phyloP scores from a whole-genome alignment of 2,113 vertebrate species.

The Ornithorhynchus anatinus region DNA sequence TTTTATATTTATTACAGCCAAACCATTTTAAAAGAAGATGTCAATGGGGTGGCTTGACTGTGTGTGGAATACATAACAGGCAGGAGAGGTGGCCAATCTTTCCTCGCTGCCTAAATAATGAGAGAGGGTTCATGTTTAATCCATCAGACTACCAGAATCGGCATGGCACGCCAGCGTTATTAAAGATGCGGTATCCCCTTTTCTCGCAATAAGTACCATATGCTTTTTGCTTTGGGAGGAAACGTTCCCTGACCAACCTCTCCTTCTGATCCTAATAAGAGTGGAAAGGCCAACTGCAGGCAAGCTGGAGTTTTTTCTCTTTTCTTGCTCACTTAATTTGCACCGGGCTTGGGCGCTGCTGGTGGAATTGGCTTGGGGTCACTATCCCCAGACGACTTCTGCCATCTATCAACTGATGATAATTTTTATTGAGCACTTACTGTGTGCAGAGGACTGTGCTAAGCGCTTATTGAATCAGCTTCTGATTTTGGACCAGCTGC shows the following conservation, averaged over 20 bases:
- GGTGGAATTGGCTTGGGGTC: neutral
- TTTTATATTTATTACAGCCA: conserved; percentile 78
- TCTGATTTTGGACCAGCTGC: too few relatives aligned
- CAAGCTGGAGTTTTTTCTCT: conserved; percentile 12
- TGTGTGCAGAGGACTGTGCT: too few relatives aligned
- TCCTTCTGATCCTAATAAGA: conserved; percentile 55
- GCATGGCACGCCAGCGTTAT: conserved; percentile 70
- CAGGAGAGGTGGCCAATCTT: conserved; percentile 55
- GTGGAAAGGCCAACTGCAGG: conserved; percentile 44
- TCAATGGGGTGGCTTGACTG: conserved; percentile 71
- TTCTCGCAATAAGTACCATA: conserved; percentile 74
- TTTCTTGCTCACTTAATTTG: conserved; percentile 52
- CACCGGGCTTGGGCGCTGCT: conserved; percentile 22
- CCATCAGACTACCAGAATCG: conserved; percentile 67
- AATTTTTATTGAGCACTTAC: too few relatives aligned
- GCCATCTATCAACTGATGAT: neutral
- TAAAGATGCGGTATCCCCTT: conserved; percentile 64
- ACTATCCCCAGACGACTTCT: neutral
- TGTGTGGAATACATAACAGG: conserved; percentile 74
- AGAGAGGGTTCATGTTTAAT: conserved; percentile 72
- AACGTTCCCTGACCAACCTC: conserved; percentile 51
- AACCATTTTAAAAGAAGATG: conserved; percentile 81
- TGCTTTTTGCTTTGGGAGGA: conserved; percentile 61
- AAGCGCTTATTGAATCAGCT: neutral
- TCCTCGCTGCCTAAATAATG: conserved; percentile 65